These are phyloP conservation scores for Rhynchophorus ferrugineus DNA, from an alignment of 1,140 invertebrate species.

Conservation along the genomic window DNA sequence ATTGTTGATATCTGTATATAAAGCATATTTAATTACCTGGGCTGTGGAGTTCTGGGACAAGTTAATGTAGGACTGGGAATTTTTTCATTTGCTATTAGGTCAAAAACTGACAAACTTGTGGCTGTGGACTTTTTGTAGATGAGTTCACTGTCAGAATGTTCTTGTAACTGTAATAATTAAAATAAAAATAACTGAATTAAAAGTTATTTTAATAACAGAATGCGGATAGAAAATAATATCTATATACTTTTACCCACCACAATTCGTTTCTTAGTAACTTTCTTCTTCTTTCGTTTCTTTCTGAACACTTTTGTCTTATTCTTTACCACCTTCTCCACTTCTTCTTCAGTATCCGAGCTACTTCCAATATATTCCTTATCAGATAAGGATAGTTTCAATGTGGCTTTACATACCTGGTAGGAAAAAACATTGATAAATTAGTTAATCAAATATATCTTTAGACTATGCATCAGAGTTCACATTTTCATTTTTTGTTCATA, in stretches of 20 bases:
- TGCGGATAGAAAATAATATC: no score
- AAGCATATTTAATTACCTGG: conserved; percentile 11
- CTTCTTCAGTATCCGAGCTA: conserved; percentile 27
- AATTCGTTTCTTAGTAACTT: conserved; percentile 9
- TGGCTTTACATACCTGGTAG: conserved; percentile 37
- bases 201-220: no score
- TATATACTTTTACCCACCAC: conserved; percentile 5
- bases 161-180: no score
- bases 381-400: conserved; percentile 30
- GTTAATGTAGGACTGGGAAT: conserved; percentile 6
- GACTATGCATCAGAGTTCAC: no score
- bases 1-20: background rate
- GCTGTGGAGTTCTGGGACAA: conserved; percentile 12
- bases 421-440: background rate
- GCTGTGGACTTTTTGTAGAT: conserved; percentile 8
- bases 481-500: no score
- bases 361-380: conserved; percentile 27
- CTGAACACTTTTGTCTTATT: conserved; percentile 16
- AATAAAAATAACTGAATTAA: no score
- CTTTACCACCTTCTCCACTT: conserved; percentile 25
- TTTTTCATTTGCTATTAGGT: conserved; percentile 19
- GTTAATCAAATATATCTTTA: no score
- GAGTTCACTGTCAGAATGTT: conserved; percentile 18
- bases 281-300: conserved; percentile 26
- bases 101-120: conserved; percentile 21